A percentile compares a stretch with the other conserved stretches of the same genome.
Evolutionary conservation across 2,797 vertebrate genomes (phyloP).

Genomic region (Sebastes steindachneri): DNA sequence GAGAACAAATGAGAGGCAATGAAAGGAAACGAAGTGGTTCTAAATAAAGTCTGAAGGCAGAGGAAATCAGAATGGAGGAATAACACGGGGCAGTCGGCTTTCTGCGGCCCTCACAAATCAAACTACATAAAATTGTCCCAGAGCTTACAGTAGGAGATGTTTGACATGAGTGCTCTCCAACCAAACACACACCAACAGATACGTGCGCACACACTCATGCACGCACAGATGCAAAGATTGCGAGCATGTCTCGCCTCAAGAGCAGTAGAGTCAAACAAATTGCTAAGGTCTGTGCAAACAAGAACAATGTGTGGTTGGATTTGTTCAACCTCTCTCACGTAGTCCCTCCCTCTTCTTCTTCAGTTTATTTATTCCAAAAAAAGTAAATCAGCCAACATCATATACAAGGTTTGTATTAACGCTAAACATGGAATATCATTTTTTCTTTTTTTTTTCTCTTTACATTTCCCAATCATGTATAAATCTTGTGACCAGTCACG

Average conservation of each 20-base stretch:
- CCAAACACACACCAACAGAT: constrained; percentile 28
- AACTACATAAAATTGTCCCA: constrained; percentile 61
- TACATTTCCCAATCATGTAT: constrained; percentile 38
- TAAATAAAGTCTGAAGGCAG: constrained; percentile 63
- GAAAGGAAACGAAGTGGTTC: constrained; percentile 19
- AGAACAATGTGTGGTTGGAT: constrained; percentile 74
- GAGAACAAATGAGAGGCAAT: constrained; percentile 54
- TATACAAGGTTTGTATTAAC: constrained; percentile 37
- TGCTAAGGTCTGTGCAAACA: constrained; percentile 80
- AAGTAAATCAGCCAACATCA: constrained; percentile 24
- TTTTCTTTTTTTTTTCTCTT: constrained; percentile 1
- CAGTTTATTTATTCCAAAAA: constrained; percentile 56
- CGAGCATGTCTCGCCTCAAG: constrained; percentile 64
- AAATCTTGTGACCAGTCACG: constrained; percentile 44
- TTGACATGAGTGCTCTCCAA: constrained; percentile 53
- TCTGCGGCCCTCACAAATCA: constrained; percentile 56
- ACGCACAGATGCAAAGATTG: constrained; percentile 62
- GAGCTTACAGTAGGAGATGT: constrained; percentile 57
- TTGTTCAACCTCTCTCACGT: constrained; percentile 45
- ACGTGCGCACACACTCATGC: background rate
- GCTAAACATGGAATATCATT: constrained; percentile 42
- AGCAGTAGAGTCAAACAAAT: constrained; percentile 74
- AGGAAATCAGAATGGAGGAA: constrained; percentile 59
- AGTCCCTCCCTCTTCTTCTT: constrained; percentile 2
- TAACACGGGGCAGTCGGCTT: constrained; percentile 24